phyloP scores from a whole-genome alignment of 2,797 vertebrate species.

The Sebastes diaconus region DNA sequence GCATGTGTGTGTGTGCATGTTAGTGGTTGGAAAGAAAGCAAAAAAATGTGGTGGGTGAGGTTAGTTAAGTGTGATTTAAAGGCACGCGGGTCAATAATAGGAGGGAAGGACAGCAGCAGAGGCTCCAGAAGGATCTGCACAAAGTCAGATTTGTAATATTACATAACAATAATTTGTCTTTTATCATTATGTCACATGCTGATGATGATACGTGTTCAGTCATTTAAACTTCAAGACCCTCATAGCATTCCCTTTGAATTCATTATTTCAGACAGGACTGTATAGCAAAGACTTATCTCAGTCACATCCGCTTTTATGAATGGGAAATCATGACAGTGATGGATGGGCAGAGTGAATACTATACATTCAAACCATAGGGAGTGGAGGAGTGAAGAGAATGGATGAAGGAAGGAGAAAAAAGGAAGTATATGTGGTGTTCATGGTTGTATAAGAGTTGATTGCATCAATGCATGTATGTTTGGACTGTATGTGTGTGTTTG shows the following conservation, averaged over 20 bases:
- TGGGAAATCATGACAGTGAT: constrained; percentile 62
- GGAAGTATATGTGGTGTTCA: constrained; percentile 2
- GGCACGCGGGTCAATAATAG: constrained; percentile 43
- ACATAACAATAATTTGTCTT: neutral
- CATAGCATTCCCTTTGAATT: neutral
- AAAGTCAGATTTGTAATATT: constrained; percentile 4
- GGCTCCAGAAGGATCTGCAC: constrained; percentile 10
- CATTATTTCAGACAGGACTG: neutral
- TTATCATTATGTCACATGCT: neutral
- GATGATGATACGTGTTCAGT: neutral
- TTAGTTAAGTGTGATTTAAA: constrained; percentile 60
- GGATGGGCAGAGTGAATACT: constrained; percentile 51
- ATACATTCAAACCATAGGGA: constrained; percentile 44
- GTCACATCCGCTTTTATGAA: constrained; percentile 74
- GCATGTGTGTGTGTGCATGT: constrained; percentile 13
- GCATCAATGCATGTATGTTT: constrained; percentile 22
- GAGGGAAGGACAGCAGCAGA: constrained; percentile 18
- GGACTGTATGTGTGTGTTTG: constrained; percentile 25
- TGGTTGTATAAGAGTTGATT: constrained; percentile 7
- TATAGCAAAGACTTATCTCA: constrained; percentile 21
- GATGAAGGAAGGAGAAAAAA: neutral
- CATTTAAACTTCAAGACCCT: neutral
- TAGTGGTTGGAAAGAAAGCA: neutral
- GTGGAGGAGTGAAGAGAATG: neutral
- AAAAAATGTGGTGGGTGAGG: constrained; percentile 2